Evolutionary conservation across 2,797 vertebrate genomes (phyloP).

Genomic region (Hoplostethus mediterraneus): DNA sequence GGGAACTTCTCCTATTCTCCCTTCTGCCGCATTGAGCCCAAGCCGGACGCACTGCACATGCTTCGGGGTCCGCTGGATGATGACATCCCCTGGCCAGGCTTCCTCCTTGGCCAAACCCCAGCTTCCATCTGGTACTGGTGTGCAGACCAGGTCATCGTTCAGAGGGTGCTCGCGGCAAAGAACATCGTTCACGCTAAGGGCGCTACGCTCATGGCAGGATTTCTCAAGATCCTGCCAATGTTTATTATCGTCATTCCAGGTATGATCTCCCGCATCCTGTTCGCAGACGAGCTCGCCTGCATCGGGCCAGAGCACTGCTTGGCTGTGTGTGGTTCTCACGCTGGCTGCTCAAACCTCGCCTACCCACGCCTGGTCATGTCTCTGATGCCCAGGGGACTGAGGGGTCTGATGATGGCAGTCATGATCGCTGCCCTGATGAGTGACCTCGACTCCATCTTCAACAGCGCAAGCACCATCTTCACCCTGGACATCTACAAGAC

Average conservation of each 20-base stretch:
- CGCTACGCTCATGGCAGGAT: constrained; percentile 96
- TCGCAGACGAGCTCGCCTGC: constrained; percentile 93
- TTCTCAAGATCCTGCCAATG: constrained; percentile 97
- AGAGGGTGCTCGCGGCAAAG: constrained; percentile 96
- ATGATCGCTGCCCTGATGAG: constrained; percentile 99
- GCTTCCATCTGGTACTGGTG: constrained; percentile 99
- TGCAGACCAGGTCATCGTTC: constrained; percentile 98
- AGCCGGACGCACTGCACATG: constrained; percentile 91
- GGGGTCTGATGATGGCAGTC: constrained; percentile 99
- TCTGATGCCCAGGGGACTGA: constrained; percentile 94
- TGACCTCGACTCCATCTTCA: constrained; percentile 98
- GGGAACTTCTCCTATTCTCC: constrained; percentile 91
- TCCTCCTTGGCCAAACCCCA: constrained; percentile 96
- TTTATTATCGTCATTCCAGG: constrained; percentile 98
- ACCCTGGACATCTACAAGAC: constrained; percentile 97
- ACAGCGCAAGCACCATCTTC: constrained; percentile 99
- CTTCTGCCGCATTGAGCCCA: constrained; percentile 91
- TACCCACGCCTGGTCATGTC: constrained; percentile 97
- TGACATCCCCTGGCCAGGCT: constrained; percentile 98
- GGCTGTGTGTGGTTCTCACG: constrained; percentile 94
- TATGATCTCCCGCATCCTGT: constrained; percentile 98
- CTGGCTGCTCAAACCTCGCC: constrained; percentile 98
- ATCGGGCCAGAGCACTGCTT: constrained; percentile 98
- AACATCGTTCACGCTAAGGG: constrained; percentile 96
- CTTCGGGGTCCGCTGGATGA: constrained; percentile 93